A percentile compares a stretch with the other conserved stretches of the same genome.
Conservation (phyloP, 2,113 vertebrate genomes). For the Upupa epops region DNA sequence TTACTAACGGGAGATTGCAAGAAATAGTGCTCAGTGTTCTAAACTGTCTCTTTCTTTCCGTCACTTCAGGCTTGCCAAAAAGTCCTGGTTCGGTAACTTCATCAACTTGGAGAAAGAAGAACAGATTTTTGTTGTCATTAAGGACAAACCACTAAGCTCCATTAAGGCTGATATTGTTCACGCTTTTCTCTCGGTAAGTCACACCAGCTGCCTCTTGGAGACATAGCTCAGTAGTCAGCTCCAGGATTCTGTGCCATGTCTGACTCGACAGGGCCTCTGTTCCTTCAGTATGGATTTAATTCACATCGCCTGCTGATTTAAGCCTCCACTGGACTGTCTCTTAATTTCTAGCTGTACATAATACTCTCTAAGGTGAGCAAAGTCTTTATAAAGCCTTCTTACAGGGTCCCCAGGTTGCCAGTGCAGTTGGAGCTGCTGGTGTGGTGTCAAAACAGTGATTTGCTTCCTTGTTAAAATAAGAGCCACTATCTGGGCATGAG, state of each 20-base stretch:
- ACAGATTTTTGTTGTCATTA: slow-evolving; percentile 98
- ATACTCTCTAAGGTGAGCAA: neutral
- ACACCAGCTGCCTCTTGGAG: neutral
- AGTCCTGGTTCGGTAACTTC: slow-evolving; percentile 99
- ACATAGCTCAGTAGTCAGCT: neutral
- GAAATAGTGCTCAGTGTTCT: neutral
- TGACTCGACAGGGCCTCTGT: neutral
- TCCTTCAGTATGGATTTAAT: neutral
- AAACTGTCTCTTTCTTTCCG: neutral
- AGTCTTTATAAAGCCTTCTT: neutral
- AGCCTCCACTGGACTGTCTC: neutral
- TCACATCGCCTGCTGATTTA: neutral
- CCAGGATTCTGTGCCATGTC: neutral
- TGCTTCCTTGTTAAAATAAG: neutral
- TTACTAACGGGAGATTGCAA: neutral
- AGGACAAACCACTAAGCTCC: slow-evolving; percentile 96
- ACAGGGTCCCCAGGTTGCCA: neutral
- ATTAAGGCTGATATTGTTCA: slow-evolving; percentile 99
- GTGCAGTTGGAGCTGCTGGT: neutral
- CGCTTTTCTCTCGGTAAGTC: slow-evolving; percentile 95
- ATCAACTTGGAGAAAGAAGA: slow-evolving; percentile 99
- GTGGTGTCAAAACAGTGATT: neutral
- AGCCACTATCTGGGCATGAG: neutral
- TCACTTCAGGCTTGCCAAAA: slow-evolving; percentile 93
- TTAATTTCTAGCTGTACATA: neutral